Percentiles rank a stretch among this genome's conserved stretches.
These are phyloP conservation scores for Cyprinella venusta DNA, from an alignment of 2,797 vertebrate species.

Conservation along the genomic window DNA sequence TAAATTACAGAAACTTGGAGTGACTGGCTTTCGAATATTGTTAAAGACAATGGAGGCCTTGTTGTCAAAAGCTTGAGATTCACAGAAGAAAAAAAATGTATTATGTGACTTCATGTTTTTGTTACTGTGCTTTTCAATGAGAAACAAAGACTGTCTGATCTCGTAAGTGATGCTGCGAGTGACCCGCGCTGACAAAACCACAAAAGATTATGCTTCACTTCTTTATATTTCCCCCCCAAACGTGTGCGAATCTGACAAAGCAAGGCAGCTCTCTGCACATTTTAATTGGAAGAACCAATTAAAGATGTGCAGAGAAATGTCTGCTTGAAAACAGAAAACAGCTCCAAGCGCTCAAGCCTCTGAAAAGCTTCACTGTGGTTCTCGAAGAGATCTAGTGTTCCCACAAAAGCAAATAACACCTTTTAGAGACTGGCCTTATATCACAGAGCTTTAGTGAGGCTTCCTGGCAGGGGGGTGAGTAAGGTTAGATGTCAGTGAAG, in stretches of 20 bases:
- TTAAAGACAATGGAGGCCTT: not conserved
- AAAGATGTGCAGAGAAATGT: constrained; percentile 13
- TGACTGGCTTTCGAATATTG: not conserved
- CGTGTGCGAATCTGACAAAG: constrained; percentile 29
- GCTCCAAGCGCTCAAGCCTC: not conserved
- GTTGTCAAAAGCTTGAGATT: not conserved
- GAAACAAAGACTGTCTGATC: not conserved
- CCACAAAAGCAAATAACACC: constrained; percentile 18
- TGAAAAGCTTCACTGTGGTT: constrained; percentile 18
- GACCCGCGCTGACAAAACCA: not conserved
- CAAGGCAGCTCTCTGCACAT: not conserved
- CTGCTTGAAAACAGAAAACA: constrained; percentile 19
- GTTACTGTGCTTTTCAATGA: not conserved
- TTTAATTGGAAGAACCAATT: constrained; percentile 25
- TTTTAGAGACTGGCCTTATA: constrained; percentile 13
- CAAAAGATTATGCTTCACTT: not conserved
- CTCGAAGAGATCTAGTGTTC: constrained; percentile 14
- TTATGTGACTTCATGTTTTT: not conserved
- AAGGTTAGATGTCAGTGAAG: constrained; percentile 47
- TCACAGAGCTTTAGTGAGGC: not conserved
- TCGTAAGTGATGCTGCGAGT: not conserved
- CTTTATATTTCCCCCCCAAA: not conserved
- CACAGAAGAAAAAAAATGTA: not conserved
- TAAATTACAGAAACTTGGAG: not conserved
- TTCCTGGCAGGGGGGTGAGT: constrained; percentile 6